Conservation (phyloP, 2,888 invertebrate species). For the Chirona hameri region DNA sequence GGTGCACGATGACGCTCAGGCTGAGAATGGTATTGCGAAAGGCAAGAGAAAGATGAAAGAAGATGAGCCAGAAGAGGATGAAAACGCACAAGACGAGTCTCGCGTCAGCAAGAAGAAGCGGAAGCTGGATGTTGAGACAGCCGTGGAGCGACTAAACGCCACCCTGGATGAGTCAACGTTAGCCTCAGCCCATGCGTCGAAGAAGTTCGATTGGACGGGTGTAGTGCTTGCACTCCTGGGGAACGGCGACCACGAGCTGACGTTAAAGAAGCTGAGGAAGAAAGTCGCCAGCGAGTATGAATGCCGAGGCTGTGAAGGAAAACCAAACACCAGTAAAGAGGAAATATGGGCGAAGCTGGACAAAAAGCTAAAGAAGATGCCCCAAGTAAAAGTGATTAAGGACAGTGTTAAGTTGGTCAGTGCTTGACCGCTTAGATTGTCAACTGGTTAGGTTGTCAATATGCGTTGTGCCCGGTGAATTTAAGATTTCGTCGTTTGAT, state of each 20-base stretch:
- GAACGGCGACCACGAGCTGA: constrained; percentile 53
- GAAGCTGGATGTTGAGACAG: background rate
- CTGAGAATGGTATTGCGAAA: constrained; percentile 26
- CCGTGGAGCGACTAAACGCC: background rate
- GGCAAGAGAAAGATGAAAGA: background rate
- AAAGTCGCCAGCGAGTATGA: constrained; percentile 66
- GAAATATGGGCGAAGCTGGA: constrained; percentile 66
- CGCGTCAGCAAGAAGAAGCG: constrained; percentile 33
- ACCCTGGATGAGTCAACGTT: background rate
- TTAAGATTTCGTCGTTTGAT: no score
- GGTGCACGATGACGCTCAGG: constrained; percentile 25
- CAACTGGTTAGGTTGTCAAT: no score
- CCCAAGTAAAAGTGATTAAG: constrained; percentile 27
- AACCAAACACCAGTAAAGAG: constrained; percentile 54
- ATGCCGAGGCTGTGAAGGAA: constrained; percentile 43
- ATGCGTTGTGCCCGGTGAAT: no score
- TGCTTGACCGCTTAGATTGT: background rate
- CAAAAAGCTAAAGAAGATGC: constrained; percentile 64
- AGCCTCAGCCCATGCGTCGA: background rate
- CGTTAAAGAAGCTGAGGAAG: constrained; percentile 68
- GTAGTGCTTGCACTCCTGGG: background rate
- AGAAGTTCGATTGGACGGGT: background rate
- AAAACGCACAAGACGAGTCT: background rate
- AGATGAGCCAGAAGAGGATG: background rate
- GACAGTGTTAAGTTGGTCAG: constrained; percentile 5